Percentiles rank a stretch among this genome's conserved stretches.
Evolutionary conservation across 2,113 vertebrate genomes (phyloP).

Genomic region (Chamaea fasciata): DNA sequence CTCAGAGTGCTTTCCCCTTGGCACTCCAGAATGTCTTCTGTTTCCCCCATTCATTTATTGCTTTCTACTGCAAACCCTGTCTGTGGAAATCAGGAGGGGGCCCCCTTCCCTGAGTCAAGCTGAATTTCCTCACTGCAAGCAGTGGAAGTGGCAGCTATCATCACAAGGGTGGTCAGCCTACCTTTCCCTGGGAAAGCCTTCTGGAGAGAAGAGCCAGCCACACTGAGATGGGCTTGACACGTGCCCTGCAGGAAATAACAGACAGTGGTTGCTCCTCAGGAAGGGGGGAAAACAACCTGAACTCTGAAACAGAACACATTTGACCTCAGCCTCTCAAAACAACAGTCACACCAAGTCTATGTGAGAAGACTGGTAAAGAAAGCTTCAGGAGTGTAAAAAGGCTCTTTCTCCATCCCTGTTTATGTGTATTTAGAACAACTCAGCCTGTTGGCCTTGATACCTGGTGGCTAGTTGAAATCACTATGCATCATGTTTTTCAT

Average conservation of each 20-base stretch:
- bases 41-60: background rate
- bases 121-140: background rate
- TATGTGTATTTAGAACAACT: background rate
- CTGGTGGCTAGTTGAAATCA: background rate
- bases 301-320: background rate
- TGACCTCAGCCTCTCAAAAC: background rate
- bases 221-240: background rate
- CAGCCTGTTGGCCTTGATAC: background rate
- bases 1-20: background rate
- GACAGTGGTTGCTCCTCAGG: background rate
- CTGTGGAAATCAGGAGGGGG: background rate
- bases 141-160: background rate
- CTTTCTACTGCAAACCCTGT: background rate
- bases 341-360: background rate
- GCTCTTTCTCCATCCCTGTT: background rate
- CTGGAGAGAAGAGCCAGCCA: background rate
- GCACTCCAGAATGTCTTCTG: background rate
- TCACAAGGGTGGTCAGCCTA: background rate
- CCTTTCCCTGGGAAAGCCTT: background rate
- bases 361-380: background rate
- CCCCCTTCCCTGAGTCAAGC: background rate
- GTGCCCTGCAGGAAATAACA: fast-evolving
- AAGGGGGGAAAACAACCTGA: background rate
- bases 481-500: fast-evolving
- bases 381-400: background rate